phyloP scores from a whole-genome alignment of 2,888 invertebrate species.

The Branchellion lobata region DNA sequence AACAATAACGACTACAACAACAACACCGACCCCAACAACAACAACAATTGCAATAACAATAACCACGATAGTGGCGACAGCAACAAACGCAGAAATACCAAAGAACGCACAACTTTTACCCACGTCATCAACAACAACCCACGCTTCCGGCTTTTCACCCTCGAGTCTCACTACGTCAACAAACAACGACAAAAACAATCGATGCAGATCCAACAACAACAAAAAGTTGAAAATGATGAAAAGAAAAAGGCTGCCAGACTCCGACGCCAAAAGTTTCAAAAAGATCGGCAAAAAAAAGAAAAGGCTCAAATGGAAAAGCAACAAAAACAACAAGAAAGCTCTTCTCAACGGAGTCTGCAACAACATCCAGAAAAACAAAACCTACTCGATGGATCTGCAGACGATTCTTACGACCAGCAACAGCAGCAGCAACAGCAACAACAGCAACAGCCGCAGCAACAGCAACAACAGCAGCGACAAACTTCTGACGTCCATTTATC shows the following conservation, averaged over 20 bases:
- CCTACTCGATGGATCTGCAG: neutral
- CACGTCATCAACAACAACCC: slow-evolving; percentile 5
- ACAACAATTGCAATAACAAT: too few relatives aligned
- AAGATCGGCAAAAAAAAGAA: neutral
- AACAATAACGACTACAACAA: too few relatives aligned
- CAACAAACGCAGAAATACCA: too few relatives aligned
- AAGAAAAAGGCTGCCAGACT: slow-evolving; percentile 21
- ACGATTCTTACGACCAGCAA: neutral
- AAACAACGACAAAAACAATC: neutral
- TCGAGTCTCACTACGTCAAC: slow-evolving; percentile 31
- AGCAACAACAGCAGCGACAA: neutral
- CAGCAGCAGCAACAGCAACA: neutral
- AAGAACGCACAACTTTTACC: neutral
- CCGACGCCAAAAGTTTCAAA: slow-evolving; percentile 30
- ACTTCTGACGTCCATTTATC: too few relatives aligned
- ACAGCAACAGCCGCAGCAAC: neutral
- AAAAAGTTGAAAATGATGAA: slow-evolving; percentile 10
- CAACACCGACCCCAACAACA: too few relatives aligned
- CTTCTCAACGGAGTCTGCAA: neutral
- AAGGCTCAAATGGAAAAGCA: neutral
- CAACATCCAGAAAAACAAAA: too few relatives aligned
- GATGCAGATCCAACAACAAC: slow-evolving; percentile 21
- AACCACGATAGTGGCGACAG: too few relatives aligned
- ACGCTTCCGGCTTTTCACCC: slow-evolving; percentile 38
- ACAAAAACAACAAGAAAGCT: neutral